Conservation (phyloP, 2,888 invertebrate species). For the Steinernema hermaphroditum region DNA sequence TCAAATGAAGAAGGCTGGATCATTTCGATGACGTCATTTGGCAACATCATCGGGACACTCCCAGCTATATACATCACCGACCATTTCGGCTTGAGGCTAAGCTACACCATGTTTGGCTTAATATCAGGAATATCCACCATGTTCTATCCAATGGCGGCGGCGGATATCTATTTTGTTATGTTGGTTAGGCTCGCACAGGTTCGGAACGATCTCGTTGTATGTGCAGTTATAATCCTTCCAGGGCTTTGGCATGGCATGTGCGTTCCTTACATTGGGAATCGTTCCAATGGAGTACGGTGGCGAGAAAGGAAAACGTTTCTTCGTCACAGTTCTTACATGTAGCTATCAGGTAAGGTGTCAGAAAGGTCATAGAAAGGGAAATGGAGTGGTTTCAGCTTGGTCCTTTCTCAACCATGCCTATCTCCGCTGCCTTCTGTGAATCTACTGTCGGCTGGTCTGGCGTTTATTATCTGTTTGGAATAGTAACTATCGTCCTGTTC, state of each 20-base stretch:
- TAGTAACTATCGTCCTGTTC: neutral
- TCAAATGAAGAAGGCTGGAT: slow-evolving; percentile 28
- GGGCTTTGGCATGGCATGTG: slow-evolving; percentile 10
- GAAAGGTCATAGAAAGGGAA: neutral
- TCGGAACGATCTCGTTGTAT: too few relatives aligned
- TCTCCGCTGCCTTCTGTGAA: neutral
- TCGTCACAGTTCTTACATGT: slow-evolving; percentile 3
- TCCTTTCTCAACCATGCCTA: neutral
- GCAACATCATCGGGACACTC: slow-evolving; percentile 28
- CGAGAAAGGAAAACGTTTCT: slow-evolving; percentile 2
- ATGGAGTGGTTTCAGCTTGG: neutral
- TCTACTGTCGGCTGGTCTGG: neutral
- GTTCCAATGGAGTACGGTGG: slow-evolving; percentile 17
- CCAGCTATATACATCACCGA: slow-evolving; percentile 26
- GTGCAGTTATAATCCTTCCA: too few relatives aligned
- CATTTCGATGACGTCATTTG: slow-evolving; percentile 29
- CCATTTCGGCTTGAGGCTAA: slow-evolving; percentile 25
- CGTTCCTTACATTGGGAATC: slow-evolving; percentile 2
- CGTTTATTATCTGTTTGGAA: neutral
- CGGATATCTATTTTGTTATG: neutral
- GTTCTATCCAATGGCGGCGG: neutral
- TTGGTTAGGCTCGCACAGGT: neutral
- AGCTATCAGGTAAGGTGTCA: slow-evolving; percentile 5
- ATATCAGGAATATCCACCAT: neutral
- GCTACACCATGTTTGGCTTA: neutral